Evolutionary conservation across 2,113 vertebrate species (phyloP).

Genomic region (Paralichthys olivaceus): DNA sequence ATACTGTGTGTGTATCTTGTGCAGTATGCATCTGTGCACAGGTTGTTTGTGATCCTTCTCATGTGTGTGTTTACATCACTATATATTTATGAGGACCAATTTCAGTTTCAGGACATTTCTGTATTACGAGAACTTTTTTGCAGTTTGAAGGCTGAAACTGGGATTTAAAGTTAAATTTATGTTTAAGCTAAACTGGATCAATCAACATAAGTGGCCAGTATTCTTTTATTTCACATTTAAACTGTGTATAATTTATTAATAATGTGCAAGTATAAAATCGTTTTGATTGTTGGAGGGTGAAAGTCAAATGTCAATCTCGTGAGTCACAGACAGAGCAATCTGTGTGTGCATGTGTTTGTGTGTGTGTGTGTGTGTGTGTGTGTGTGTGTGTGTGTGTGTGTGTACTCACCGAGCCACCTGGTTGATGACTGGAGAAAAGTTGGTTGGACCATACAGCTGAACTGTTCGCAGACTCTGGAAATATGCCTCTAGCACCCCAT

Average conservation of each 20-base stretch:
- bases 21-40: background rate
- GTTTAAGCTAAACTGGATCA: too few relatives aligned
- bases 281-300: too few relatives aligned
- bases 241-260: too few relatives aligned
- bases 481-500: conserved; percentile 90
- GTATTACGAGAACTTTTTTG: too few relatives aligned
- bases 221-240: background rate
- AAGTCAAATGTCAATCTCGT: too few relatives aligned
- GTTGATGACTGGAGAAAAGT: conserved; percentile 92
- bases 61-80: too few relatives aligned
- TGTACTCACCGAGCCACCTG: conserved; percentile 90
- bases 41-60: background rate
- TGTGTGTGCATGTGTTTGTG: background rate
- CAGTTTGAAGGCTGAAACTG: too few relatives aligned
- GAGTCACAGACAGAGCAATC: too few relatives aligned
- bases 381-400: background rate
- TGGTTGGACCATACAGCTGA: conserved; percentile 92
- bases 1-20: background rate
- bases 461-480: conserved; percentile 91
- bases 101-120: too few relatives aligned
- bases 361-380: background rate
- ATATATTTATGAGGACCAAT: too few relatives aligned
- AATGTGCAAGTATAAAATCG: too few relatives aligned
- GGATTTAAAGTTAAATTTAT: too few relatives aligned
- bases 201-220: background rate